phyloP scores from a whole-genome alignment of 2,888 invertebrate genomes.

The Eumerus sabulonum region DNA sequence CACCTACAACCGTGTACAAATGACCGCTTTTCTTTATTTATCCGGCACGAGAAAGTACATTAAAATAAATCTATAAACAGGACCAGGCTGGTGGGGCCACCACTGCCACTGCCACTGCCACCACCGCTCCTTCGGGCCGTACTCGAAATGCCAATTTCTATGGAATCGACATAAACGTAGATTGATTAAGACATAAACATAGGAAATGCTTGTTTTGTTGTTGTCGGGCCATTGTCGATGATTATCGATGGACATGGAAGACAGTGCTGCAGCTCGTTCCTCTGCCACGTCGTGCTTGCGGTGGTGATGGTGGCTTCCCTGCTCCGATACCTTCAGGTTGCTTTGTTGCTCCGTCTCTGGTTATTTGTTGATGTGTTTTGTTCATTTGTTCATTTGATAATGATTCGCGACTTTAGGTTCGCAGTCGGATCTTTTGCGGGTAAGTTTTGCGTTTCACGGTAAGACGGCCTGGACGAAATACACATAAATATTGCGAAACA shows the following conservation, averaged over 20 bases:
- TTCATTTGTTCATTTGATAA: constrained; percentile 68
- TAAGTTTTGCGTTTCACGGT: too few species aligned
- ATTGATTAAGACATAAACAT: constrained; percentile 71
- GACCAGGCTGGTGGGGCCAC: constrained; percentile 19
- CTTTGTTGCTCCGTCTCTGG: constrained; percentile 41
- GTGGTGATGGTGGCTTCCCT: neutral
- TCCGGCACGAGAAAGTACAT: constrained; percentile 62
- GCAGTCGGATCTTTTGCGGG: neutral
- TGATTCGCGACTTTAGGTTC: constrained; percentile 52
- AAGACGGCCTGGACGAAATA: constrained; percentile 25
- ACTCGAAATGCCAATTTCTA: constrained; percentile 68
- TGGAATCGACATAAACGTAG: constrained; percentile 70
- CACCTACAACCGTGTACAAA: constrained; percentile 46
- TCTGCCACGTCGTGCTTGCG: constrained; percentile 4
- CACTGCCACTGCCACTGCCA: constrained; percentile 11
- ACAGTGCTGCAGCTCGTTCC: neutral
- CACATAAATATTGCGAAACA: constrained; percentile 54
- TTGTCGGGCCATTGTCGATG: constrained; percentile 68
- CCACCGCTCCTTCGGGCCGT: constrained; percentile 27
- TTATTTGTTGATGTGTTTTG: constrained; percentile 68
- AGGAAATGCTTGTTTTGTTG: constrained; percentile 70
- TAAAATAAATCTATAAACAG: constrained; percentile 64
- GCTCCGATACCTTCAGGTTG: too few species aligned
- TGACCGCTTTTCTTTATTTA: constrained; percentile 67
- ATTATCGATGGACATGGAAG: constrained; percentile 67